These are phyloP conservation scores for Castor canadensis DNA, from an alignment of 2,113 vertebrate species.

Conservation along the genomic window DNA sequence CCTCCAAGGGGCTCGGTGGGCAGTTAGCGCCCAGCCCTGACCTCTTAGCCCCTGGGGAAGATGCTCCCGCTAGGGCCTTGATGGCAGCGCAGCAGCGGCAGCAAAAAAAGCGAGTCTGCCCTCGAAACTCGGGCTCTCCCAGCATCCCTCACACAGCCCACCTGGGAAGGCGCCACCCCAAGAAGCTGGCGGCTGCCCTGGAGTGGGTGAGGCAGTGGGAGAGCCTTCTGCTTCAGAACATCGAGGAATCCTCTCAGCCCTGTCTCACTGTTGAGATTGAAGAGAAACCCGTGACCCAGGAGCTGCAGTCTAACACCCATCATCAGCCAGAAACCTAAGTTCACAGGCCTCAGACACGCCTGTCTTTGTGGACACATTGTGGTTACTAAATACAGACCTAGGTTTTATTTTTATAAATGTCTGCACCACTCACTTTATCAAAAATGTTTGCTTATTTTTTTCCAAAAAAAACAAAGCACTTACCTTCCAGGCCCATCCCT, in stretches of 20 bases:
- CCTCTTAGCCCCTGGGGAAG: background rate
- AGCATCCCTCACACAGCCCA: background rate
- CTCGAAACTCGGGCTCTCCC: background rate
- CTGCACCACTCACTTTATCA: background rate
- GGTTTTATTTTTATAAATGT: background rate
- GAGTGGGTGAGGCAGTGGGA: conserved; percentile 49
- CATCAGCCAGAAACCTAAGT: background rate
- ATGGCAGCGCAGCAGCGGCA: background rate
- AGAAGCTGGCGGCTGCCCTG: background rate
- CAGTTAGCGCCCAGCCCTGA: background rate
- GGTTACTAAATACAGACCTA: background rate
- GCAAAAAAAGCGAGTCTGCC: background rate
- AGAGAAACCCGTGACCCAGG: accelerated
- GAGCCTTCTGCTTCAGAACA: conserved; percentile 12
- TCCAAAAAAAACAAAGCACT: background rate
- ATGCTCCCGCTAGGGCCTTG: accelerated
- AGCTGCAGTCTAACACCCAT: background rate
- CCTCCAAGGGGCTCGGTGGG: background rate
- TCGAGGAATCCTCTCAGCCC: conserved; percentile 46
- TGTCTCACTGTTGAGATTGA: conserved; percentile 22
- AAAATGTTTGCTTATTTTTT: background rate
- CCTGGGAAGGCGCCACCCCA: background rate
- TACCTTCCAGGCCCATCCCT: background rate
- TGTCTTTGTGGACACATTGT: background rate
- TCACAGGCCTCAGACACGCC: background rate